Evolutionary conservation across 1,140 invertebrate species (phyloP), one percentile per base, ranked within the genome.

Genomic region (Hermatobates lingyangjiaoensis): DNA sequence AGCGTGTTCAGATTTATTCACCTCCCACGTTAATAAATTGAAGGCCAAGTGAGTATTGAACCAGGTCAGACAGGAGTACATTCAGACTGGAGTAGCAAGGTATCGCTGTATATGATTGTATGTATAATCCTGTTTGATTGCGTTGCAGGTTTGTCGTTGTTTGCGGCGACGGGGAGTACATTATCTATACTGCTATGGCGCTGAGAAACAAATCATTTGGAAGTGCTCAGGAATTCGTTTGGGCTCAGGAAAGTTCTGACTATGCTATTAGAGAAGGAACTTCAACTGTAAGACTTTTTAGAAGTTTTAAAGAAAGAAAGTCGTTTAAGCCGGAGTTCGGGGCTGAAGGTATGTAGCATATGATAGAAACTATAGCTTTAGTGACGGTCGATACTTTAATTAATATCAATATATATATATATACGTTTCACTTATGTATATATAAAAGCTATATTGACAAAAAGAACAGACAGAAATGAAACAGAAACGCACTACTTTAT

Each of bases 141-240:
- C 55, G 53, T n/a, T 54, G 21, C 52, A 76, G 78, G 45, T 98
- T 98, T 70, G 84, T 99, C 1, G 95, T 97, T 3, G 94, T 98
- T 7, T 98, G 96, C 68, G 96, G 96, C 10, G 96, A 99, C 69
- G 96, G 95, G 0, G 96, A 61, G 66, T 99, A 97, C 65, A 98
- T 98, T 15, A 97, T 99, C 58, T 98, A 99, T 67, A 99, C 96
- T 0, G 91, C 95, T 0, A 96, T 98, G 90, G 94, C 93, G 0
- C 70, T 99, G 28, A 76, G 96, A 42, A 99, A 98, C 66, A 99
- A 98, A 66, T 91, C 91, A 12, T 99, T 98, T 67, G 96, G 96
- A 2, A 83, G 89, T 3, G 95, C 93, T 0, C 87, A 96, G 53
- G 95, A 99, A 67, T 99, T 99, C 69, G 94, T 97, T 0, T 99